Conservation (phyloP, 2,797 vertebrate genomes). For the Gobio occitaniae region DNA sequence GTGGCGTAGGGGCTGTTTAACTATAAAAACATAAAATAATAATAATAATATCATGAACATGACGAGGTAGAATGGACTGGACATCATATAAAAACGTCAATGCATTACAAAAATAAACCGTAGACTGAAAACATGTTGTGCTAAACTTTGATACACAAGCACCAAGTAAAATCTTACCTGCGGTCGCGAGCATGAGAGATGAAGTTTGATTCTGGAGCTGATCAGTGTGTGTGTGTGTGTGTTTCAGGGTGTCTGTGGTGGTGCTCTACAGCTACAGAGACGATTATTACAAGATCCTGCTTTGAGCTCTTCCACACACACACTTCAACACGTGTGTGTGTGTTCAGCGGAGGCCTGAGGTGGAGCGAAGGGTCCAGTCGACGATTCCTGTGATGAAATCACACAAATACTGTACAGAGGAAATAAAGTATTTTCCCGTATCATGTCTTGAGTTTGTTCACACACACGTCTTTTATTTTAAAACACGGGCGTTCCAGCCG, state of each 20-base stretch:
- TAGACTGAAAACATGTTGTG: no score
- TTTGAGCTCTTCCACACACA: slow-evolving; percentile 73
- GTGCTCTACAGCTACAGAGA: slow-evolving; percentile 95
- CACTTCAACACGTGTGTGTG: neutral
- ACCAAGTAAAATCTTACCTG: no score
- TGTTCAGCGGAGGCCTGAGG: neutral
- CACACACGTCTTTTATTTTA: slow-evolving; percentile 73
- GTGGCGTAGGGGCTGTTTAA: no score
- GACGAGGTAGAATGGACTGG: no score
- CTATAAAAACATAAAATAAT: no score
- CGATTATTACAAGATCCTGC: slow-evolving; percentile 93
- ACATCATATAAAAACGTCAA: no score
- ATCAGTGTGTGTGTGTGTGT: slow-evolving; percentile 31
- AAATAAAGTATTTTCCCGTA: slow-evolving; percentile 64
- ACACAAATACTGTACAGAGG: slow-evolving; percentile 57
- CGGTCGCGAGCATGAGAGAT: no score
- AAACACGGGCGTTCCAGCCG: slow-evolving; percentile 78
- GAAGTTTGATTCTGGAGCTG: no score
- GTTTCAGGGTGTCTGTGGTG: slow-evolving; percentile 86
- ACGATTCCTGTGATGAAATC: slow-evolving; percentile 34
- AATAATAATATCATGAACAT: no score
- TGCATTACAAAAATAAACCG: no score
- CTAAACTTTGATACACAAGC: no score
- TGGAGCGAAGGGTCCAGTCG: slow-evolving; percentile 23
- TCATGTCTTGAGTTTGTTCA: neutral